Evolutionary conservation across 2,797 vertebrate species (phyloP).

Genomic region (Natrix natrix): DNA sequence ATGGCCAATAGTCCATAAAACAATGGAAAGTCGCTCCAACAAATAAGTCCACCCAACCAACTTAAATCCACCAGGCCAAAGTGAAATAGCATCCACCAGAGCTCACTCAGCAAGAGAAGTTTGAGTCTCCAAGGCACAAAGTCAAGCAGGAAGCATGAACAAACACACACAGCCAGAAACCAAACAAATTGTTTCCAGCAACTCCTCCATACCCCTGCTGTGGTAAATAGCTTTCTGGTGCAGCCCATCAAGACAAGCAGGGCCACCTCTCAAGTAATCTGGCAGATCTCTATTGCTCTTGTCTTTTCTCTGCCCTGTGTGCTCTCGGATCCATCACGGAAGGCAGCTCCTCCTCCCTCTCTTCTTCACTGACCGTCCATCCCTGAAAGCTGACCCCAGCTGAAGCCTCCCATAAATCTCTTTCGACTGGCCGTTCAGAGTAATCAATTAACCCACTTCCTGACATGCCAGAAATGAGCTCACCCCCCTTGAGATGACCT

Average conservation of each 20-base stretch:
- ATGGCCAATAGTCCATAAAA: background rate
- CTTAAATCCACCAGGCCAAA: background rate
- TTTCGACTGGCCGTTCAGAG: fast-evolving
- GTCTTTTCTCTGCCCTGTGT: background rate
- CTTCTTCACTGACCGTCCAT: background rate
- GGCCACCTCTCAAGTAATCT: background rate
- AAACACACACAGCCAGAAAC: no score
- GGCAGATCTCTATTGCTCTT: background rate
- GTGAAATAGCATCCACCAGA: no score
- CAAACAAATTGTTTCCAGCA: no score
- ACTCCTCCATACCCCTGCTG: no score
- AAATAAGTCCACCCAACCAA: background rate
- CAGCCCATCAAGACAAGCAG: no score
- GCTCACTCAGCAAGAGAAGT: background rate
- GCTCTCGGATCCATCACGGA: background rate
- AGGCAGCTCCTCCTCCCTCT: background rate
- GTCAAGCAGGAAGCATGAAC: background rate
- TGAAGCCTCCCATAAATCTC: background rate
- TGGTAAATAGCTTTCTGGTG: background rate
- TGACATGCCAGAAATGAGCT: background rate
- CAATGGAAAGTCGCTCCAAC: background rate
- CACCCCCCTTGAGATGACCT: background rate
- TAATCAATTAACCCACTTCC: background rate
- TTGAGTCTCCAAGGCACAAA: background rate
- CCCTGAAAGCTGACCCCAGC: background rate